Evolutionary conservation across 2,888 invertebrate species (phyloP), one percentile per base, ranked within the genome.

Genomic region (Embidobia sp.): DNA sequence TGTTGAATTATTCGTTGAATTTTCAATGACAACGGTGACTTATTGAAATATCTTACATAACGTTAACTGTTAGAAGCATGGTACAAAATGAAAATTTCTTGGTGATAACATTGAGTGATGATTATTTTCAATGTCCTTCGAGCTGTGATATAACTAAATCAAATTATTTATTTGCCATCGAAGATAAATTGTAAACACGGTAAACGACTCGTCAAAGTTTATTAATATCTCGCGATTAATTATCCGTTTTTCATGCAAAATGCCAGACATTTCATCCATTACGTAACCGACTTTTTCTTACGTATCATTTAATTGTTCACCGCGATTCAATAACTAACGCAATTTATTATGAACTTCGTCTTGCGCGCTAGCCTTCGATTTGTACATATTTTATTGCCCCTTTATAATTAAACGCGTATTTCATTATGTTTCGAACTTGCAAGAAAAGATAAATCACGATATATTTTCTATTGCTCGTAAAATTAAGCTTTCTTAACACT

Each of bases 51-150:
- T 46, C 67, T 77, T 77, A 73, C 77, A 26, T 69, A 77, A 77
- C 61, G 64, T 22, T n/a, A 10, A 51, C 42, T 51, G 64, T 53
- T 59, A 31, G 75, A 69, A 18, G 64, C 64, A 59, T 55, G 61
- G 72, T 63, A 67, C 49, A 46, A 66, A 77, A 77, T 72, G 72
- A 70, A 77, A 77, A 77, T 72, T 77, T 77, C 72, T 77, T 69
- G 64, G 46, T 72, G 57, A 53, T 76, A 64, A 76, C 70, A 75
- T 67, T 75, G 67, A 67, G 61, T 31, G 59, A 59, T 59, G 66
- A 74, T 59, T 74, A 74, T 74, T 66, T 74, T 51, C 66, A 59
- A 22, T 59, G 66, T 66, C 66, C 66, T 64, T 74, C 66, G 42
- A 7, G 27, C 31, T 57, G 46, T 66, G 66, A 66, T 66, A 66